Conservation (phyloP, 2,113 vertebrate genomes). For the Chloropsis hardwickii region DNA sequence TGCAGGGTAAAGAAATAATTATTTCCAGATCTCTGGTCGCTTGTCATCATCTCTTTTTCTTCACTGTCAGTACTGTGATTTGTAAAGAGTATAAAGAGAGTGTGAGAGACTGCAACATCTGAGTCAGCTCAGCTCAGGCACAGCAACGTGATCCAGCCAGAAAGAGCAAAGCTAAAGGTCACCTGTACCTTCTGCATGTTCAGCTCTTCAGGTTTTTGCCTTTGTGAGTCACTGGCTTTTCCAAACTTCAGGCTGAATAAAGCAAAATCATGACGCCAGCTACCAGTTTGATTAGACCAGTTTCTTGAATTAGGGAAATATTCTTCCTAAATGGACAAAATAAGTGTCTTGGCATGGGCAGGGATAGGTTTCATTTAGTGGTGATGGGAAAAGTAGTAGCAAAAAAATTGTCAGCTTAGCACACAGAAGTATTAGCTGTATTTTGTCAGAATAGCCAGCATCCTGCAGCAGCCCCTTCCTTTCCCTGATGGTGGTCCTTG, state of each 20-base stretch:
- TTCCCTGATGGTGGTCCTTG: rapidly evolving
- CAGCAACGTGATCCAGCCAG: neutral
- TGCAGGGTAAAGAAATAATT: neutral
- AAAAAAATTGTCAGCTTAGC: neutral
- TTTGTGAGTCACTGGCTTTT: neutral
- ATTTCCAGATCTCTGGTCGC: neutral
- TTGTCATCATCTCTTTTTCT: neutral
- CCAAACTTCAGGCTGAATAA: neutral
- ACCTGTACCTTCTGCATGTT: neutral
- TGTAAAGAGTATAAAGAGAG: neutral
- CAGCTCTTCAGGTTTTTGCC: neutral
- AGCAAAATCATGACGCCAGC: neutral
- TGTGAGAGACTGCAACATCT: neutral
- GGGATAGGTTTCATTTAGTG: neutral
- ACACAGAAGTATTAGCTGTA: neutral
- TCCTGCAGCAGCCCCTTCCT: neutral
- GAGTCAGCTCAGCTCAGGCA: neutral
- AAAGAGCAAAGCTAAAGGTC: slow-evolving; percentile 13
- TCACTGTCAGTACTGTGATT: neutral
- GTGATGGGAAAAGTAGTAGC: neutral
- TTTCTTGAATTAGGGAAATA: neutral
- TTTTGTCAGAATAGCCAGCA: neutral
- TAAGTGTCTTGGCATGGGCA: neutral
- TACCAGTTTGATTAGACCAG: neutral
- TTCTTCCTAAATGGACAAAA: neutral